phyloP scores from a whole-genome alignment of 2,797 vertebrate species.

The Xenops minutus region DNA sequence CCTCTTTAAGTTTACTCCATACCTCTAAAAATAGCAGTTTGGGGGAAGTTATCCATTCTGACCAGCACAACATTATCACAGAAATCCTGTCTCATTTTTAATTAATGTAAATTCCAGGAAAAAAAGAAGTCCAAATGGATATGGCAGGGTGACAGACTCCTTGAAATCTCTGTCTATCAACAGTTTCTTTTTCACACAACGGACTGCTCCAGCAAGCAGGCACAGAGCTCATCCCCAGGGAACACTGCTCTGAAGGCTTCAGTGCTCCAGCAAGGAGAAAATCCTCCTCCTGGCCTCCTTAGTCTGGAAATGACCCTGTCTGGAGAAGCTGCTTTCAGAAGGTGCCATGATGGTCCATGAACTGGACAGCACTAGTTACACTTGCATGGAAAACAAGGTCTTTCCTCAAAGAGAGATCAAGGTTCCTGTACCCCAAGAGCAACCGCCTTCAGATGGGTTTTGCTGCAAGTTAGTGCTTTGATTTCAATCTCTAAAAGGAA shows the following conservation, averaged over 20 bases:
- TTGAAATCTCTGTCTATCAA: background rate
- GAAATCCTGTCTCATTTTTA: background rate
- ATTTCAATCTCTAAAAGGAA: background rate
- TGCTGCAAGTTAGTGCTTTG: background rate
- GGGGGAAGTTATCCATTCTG: background rate
- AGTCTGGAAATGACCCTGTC: background rate
- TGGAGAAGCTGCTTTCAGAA: background rate
- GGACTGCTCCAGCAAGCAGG: fast-evolving
- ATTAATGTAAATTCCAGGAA: background rate
- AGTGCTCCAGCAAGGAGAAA: background rate
- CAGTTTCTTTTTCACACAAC: background rate
- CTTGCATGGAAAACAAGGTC: background rate
- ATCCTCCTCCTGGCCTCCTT: background rate
- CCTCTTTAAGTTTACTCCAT: background rate
- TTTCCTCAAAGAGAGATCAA: background rate
- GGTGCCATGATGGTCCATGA: fast-evolving
- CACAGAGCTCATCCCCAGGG: background rate
- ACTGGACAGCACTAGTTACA: fast-evolving
- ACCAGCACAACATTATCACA: background rate
- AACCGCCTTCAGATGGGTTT: background rate
- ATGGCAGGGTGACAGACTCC: background rate
- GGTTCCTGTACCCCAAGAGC: background rate
- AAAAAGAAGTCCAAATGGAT: background rate
- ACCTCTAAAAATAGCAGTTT: background rate
- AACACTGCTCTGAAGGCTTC: fast-evolving